phyloP scores from a whole-genome alignment of 2,888 invertebrate species.

The Beris chalybata region DNA sequence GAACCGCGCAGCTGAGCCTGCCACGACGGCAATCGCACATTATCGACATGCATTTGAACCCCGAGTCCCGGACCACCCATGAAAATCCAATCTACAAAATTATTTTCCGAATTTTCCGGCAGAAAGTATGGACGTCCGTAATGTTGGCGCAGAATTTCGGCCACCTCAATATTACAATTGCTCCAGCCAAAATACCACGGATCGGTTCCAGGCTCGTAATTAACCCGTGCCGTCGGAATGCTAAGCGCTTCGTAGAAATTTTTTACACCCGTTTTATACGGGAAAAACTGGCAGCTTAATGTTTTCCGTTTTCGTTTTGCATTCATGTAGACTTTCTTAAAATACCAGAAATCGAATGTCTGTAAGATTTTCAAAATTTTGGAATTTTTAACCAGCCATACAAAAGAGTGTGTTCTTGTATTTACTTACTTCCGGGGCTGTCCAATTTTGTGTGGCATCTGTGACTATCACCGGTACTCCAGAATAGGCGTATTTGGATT shows the following conservation, averaged over 20 bases:
- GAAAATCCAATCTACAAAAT: conserved; percentile 93
- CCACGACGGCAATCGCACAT: conserved; percentile 93
- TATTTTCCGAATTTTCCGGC: conserved; percentile 81
- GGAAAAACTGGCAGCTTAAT: conserved; percentile 87
- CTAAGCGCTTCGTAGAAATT: conserved; percentile 78
- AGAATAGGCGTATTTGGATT: conserved; percentile 72
- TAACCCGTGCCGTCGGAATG: conserved; percentile 74
- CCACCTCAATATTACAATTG: conserved; percentile 86
- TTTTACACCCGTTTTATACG: conserved; percentile 85
- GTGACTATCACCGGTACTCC: conserved; percentile 81
- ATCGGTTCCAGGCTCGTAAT: conserved; percentile 51
- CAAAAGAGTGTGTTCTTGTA: neutral
- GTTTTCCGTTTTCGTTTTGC: conserved; percentile 60
- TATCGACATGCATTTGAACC: conserved; percentile 95
- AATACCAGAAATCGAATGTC: conserved; percentile 81
- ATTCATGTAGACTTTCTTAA: conserved; percentile 73
- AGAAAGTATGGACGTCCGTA: conserved; percentile 88
- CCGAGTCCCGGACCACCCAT: conserved; percentile 95
- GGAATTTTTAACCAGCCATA: conserved; percentile 2
- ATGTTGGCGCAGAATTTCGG: conserved; percentile 73
- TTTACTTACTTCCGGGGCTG: conserved; percentile 63
- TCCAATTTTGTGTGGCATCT: conserved; percentile 83
- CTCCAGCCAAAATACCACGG: conserved; percentile 82
- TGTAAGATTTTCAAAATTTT: conserved; percentile 41
- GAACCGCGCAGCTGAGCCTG: conserved; percentile 90